A percentile compares a stretch with the other conserved stretches of the same genome.
Conservation (phyloP, 2,888 invertebrate genomes). For the Cephus nigrinus region DNA sequence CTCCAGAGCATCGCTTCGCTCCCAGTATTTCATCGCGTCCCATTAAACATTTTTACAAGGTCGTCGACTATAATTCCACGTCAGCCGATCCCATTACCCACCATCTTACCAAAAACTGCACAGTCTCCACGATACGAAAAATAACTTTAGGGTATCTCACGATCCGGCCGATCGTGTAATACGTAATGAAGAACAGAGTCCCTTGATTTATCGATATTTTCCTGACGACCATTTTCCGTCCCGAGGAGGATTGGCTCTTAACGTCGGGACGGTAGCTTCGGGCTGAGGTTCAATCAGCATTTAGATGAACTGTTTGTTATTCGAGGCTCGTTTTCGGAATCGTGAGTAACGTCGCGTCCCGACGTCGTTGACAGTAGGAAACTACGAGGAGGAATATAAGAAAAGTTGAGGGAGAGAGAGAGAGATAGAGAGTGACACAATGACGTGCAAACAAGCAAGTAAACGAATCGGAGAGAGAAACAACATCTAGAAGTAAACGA, state of each 20-base stretch:
- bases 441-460: constrained; percentile 9
- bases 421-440: background rate
- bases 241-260: background rate
- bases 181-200: background rate
- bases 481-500: background rate
- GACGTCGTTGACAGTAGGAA: background rate
- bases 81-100: background rate
- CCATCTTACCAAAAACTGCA: background rate
- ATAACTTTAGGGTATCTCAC: background rate
- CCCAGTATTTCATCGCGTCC: background rate
- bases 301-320: constrained; percentile 6
- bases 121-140: background rate
- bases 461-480: constrained; percentile 13
- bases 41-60: background rate
- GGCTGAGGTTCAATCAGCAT: background rate
- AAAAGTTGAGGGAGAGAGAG: background rate
- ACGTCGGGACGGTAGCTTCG: background rate
- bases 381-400: background rate
- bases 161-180: background rate
- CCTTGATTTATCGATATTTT: background rate
- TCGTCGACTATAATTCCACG: background rate
- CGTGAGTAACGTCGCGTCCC: background rate
- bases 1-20: background rate
- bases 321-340: background rate
- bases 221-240: background rate